Evolutionary conservation across 2,888 invertebrate species (phyloP).

Genomic region (Stegophylla sp.): DNA sequence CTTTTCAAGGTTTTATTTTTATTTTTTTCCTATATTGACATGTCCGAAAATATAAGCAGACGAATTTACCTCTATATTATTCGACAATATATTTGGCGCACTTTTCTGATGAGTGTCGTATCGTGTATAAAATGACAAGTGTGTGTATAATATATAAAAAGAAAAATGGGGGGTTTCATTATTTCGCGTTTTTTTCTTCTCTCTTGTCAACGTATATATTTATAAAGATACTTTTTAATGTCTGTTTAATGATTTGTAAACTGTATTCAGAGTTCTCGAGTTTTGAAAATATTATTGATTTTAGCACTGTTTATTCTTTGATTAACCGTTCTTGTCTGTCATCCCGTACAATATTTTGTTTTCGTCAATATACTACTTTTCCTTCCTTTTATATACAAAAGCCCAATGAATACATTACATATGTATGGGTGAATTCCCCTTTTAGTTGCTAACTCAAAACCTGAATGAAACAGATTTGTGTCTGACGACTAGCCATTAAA

Average conservation of each 20-base stretch:
- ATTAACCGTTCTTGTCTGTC: neutral
- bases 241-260: constrained; percentile 22
- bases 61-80: neutral
- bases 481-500: too few relatives aligned
- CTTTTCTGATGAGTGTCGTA: neutral
- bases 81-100: neutral
- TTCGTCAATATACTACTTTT: too few relatives aligned
- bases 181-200: neutral
- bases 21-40: too few relatives aligned
- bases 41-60: neutral
- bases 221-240: neutral
- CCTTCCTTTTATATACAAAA: too few relatives aligned
- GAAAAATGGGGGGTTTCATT: neutral
- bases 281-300: neutral
- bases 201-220: neutral
- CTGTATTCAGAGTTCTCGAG: neutral
- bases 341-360: neutral
- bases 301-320: too few relatives aligned
- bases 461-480: too few relatives aligned
- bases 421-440: too few relatives aligned
- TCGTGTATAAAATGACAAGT: neutral
- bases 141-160: too few relatives aligned
- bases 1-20: too few relatives aligned
- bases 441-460: too few relatives aligned
- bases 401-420: too few relatives aligned